These are phyloP conservation scores for Plebejus argus DNA, from an alignment of 2,888 invertebrate species.

Conservation along the genomic window DNA sequence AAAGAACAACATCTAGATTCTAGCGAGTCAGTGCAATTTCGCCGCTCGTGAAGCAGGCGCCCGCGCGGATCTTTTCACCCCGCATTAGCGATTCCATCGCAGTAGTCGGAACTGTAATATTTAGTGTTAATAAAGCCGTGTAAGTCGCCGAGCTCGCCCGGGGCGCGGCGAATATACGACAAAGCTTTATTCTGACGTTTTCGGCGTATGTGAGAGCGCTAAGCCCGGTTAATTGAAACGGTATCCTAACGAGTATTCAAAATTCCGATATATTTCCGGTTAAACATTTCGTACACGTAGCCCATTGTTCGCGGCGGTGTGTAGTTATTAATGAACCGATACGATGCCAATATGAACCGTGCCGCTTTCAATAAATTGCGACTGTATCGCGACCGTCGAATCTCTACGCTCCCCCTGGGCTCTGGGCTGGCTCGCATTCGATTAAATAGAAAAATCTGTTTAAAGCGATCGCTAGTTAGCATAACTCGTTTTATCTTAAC, in stretches of 20 bases:
- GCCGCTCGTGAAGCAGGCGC: constrained; percentile 68
- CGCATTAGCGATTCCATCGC: constrained; percentile 72
- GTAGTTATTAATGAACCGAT: constrained; percentile 64
- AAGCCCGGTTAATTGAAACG: constrained; percentile 45
- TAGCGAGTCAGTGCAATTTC: constrained; percentile 65
- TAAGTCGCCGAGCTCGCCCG: constrained; percentile 66
- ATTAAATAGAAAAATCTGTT: constrained; percentile 30
- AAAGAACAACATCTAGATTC: constrained; percentile 59
- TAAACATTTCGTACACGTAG: constrained; percentile 57
- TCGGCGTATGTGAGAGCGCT: constrained; percentile 39
- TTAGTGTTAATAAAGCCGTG: constrained; percentile 76
- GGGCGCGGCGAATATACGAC: constrained; percentile 63
- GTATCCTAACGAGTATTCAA: constrained; percentile 48
- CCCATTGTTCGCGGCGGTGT: constrained; percentile 59
- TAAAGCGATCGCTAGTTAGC: not conserved
- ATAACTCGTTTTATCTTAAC: constrained; percentile 14
- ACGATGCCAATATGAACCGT: constrained; percentile 59
- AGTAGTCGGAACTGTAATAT: constrained; percentile 76
- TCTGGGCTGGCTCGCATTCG: no score
- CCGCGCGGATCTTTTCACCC: constrained; percentile 69
- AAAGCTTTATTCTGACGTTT: constrained; percentile 53
- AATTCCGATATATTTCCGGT: constrained; percentile 59
- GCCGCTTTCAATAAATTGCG: constrained; percentile 63
- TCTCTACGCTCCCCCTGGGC: constrained; percentile 52
- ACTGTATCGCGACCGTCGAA: constrained; percentile 61